Percentiles rank a stretch among this genome's conserved stretches.
These are phyloP conservation scores for Muschampia staudingeri DNA, from an alignment of 2,888 invertebrate genomes.

Conservation along the genomic window DNA sequence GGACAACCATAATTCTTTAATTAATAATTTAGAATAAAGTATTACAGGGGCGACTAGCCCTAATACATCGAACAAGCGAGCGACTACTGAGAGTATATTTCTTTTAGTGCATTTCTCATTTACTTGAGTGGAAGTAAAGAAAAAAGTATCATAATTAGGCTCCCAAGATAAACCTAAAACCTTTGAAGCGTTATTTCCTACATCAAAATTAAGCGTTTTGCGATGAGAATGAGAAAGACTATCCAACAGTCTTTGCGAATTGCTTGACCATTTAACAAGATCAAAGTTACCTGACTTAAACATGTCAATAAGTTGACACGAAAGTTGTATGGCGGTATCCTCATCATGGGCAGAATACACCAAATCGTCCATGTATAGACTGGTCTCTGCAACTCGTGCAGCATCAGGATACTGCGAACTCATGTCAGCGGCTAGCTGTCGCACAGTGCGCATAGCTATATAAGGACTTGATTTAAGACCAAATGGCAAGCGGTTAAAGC, in stretches of 20 bases:
- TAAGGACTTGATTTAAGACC: neutral
- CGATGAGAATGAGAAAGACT: neutral
- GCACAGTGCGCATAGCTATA: slow-evolving; percentile 1
- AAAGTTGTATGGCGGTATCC: neutral
- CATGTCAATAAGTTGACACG: neutral
- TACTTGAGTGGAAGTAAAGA: neutral
- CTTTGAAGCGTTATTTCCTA: neutral
- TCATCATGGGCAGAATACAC: neutral
- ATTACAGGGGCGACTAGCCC: neutral
- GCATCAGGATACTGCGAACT: neutral
- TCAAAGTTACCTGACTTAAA: neutral
- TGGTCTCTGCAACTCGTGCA: neutral
- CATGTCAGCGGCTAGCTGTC: neutral
- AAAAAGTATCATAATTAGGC: neutral
- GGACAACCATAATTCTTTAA: slow-evolving; percentile 2
- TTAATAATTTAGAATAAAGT: neutral
- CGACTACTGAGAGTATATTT: neutral
- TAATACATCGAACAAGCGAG: neutral
- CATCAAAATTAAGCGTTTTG: neutral
- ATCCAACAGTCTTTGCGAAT: neutral
- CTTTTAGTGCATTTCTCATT: neutral
- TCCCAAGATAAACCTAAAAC: neutral
- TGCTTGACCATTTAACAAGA: neutral
- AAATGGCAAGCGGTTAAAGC: neutral
- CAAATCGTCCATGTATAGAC: neutral